These are phyloP conservation scores for Alouatta caraya DNA, from an alignment of 2,797 vertebrate species.

Conservation along the genomic window DNA sequence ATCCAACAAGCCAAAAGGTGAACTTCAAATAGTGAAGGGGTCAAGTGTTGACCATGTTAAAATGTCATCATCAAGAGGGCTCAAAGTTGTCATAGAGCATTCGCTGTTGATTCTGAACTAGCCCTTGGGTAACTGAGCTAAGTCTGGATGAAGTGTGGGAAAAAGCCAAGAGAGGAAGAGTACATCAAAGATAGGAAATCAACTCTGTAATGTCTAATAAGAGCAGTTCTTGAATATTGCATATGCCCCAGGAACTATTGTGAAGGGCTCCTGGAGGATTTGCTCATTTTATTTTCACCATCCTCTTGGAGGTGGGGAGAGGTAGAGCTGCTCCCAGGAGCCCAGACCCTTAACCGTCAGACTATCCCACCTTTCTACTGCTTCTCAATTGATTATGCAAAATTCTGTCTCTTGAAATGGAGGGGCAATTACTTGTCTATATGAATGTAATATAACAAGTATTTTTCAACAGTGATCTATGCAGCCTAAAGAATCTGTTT, in stretches of 20 bases:
- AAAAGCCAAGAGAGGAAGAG: neutral
- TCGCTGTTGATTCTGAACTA: neutral
- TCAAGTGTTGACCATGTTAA: slow-evolving; percentile 14
- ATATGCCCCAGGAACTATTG: neutral
- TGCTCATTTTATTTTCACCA: neutral
- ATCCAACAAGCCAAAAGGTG: neutral
- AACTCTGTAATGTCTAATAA: neutral
- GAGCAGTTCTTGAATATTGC: neutral
- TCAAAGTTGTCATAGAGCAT: neutral
- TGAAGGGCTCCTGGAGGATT: neutral
- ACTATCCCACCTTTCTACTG: neutral
- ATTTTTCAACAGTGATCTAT: neutral
- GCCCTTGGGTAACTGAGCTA: neutral
- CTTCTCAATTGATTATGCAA: neutral
- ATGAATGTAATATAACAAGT: neutral
- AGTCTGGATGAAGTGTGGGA: neutral
- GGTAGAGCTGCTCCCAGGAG: neutral
- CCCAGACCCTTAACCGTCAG: neutral
- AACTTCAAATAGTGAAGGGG: neutral
- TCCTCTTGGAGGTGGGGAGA: neutral
- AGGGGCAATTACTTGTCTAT: neutral
- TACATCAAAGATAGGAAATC: neutral
- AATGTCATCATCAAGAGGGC: neutral
- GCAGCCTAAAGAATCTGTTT: neutral
- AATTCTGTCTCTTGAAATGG: neutral